These are phyloP conservation scores for Mormyrops boulengeri DNA, from an alignment of 2,797 vertebrate genomes.

Conservation along the genomic window DNA sequence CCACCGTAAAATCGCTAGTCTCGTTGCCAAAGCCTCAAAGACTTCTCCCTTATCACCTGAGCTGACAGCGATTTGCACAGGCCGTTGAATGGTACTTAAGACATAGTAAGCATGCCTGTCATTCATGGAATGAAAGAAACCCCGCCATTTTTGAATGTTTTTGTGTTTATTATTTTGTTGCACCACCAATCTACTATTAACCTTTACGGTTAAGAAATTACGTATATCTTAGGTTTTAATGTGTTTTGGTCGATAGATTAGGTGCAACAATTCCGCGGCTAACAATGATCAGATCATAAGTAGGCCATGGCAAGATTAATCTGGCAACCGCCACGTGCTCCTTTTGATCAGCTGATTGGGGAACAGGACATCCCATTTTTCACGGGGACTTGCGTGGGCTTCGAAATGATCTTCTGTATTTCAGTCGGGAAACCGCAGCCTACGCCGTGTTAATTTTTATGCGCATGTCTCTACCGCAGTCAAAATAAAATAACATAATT, in stretches of 20 bases:
- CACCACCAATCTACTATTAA: not conserved
- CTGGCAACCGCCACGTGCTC: not conserved
- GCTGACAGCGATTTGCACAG: not conserved
- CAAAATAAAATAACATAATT: not conserved
- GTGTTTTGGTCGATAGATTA: not conserved
- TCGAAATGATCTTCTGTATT: not conserved
- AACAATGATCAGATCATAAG: not conserved
- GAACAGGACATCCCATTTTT: no score
- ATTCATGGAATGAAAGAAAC: not conserved
- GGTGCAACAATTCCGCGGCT: not conserved
- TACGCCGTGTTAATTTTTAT: not conserved
- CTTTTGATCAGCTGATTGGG: not conserved
- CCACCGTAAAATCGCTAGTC: not conserved
- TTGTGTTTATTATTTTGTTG: not conserved
- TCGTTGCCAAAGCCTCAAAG: not conserved
- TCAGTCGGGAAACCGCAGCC: not conserved
- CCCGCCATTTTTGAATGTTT: not conserved
- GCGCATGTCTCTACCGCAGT: not conserved
- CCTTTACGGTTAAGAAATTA: not conserved
- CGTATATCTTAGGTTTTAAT: not conserved
- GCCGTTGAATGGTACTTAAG: not conserved
- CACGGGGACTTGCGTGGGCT: conserved; percentile 5
- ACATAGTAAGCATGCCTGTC: not conserved
- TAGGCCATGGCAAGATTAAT: not conserved
- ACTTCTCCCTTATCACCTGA: not conserved